phyloP scores from a whole-genome alignment of 2,888 invertebrate species.

The Chrysomela aeneicollis region DNA sequence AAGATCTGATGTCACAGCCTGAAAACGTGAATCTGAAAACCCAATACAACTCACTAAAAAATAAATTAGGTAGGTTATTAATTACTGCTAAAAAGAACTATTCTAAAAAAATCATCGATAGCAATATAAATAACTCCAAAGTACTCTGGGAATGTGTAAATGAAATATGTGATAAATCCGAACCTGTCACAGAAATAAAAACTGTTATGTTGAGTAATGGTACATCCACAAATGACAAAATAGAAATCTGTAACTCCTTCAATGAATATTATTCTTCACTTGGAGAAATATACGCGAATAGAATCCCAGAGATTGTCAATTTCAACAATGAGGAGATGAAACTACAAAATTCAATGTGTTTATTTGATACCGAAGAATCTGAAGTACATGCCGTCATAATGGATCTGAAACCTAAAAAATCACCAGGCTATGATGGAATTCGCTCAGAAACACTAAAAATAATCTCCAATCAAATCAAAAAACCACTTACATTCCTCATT shows the following conservation, averaged over 20 bases:
- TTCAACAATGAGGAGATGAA: background rate
- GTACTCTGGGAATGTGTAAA: conserved; percentile 9
- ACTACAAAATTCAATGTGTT: conserved; percentile 7
- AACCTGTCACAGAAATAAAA: background rate
- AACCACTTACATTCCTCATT: background rate
- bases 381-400: conserved; percentile 10
- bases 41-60: conserved; percentile 10
- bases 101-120: background rate
- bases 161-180: conserved; percentile 4
- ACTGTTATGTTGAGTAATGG: background rate
- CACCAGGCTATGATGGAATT: conserved; percentile 1
- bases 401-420: conserved; percentile 10
- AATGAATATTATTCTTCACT: background rate
- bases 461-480: conserved; percentile 4
- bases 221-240: background rate
- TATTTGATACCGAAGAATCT: conserved; percentile 6
- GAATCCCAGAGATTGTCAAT: background rate
- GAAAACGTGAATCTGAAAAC: background rate
- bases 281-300: background rate
- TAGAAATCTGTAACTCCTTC: conserved; percentile 7
- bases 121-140: background rate
- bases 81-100: conserved; percentile 8
- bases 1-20: background rate
- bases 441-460: conserved; percentile 1
- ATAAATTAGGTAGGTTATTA: background rate